These are phyloP conservation scores for Agrochola circellaris DNA, from an alignment of 2,888 invertebrate genomes.

Conservation along the genomic window DNA sequence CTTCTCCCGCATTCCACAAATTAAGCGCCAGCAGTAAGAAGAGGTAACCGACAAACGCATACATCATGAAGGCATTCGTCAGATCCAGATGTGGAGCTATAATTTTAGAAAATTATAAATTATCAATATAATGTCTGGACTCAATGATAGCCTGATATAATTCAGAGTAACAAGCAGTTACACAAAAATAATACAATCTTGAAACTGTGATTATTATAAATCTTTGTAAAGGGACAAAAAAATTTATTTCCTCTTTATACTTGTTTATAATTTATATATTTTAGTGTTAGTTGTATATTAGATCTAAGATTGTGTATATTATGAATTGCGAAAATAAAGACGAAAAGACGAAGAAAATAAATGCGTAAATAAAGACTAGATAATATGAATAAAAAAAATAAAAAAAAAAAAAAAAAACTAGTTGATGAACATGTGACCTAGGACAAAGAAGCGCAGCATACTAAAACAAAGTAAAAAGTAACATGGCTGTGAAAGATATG, in stretches of 20 bases:
- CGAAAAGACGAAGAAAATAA: too few relatives aligned
- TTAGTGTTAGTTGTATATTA: too few relatives aligned
- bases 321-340: too few relatives aligned
- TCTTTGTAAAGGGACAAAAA: too few relatives aligned
- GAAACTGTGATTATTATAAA: too few relatives aligned
- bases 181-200: not conserved
- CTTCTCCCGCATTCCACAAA: slow-evolving; percentile 87
- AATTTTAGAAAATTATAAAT: not conserved
- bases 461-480: slow-evolving; percentile 4
- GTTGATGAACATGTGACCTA: not conserved
- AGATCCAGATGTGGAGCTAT: slow-evolving; percentile 81
- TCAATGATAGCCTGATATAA: not conserved
- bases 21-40: slow-evolving; percentile 83
- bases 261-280: too few relatives aligned
- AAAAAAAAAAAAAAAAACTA: too few relatives aligned
- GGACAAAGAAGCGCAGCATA: not conserved
- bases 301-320: too few relatives aligned
- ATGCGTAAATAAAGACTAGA: too few relatives aligned
- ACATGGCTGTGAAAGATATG: not conserved
- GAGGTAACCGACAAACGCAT: slow-evolving; percentile 84
- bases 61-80: slow-evolving; percentile 86
- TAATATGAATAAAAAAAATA: too few relatives aligned
- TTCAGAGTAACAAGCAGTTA: not conserved
- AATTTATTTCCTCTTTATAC: too few relatives aligned
- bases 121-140: not conserved